Evolutionary conservation across 2,113 vertebrate species (phyloP).

Genomic region (Ranitomeya imitator): DNA sequence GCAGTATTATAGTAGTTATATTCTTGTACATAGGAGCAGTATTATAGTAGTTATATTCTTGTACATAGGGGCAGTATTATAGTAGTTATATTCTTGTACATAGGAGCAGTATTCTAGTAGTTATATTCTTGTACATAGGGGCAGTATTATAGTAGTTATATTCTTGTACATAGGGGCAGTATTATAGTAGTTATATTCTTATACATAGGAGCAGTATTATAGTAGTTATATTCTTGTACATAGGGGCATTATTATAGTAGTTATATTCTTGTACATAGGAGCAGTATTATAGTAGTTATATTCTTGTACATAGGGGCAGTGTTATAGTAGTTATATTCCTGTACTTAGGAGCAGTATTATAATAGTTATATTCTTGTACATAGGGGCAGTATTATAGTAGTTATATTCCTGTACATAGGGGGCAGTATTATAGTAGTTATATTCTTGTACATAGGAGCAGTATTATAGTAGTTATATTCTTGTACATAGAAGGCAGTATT

Average conservation of each 20-base stretch:
- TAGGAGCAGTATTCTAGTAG: not conserved
- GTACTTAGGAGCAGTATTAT: not conserved
- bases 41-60: slow-evolving; percentile 15
- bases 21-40: not conserved
- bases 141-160: slow-evolving; percentile 19
- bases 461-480: slow-evolving; percentile 18
- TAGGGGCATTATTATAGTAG: slow-evolving; percentile 1
- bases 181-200: slow-evolving; percentile 6
- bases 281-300: not conserved
- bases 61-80: not conserved
- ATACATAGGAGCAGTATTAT: not conserved
- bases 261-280: not conserved
- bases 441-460: not conserved
- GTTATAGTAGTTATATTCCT: slow-evolving; percentile 13
- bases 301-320: not conserved
- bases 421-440: not conserved
- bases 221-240: not conserved
- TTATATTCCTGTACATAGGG: slow-evolving; percentile 3
- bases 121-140: not conserved
- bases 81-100: not conserved
- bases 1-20: not conserved
- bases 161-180: not conserved
- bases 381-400: not conserved
- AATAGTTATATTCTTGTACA: not conserved
- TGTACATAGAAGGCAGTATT: not conserved